Conservation (phyloP, 1,140 invertebrate genomes). For the Caerostris extrusa region DNA sequence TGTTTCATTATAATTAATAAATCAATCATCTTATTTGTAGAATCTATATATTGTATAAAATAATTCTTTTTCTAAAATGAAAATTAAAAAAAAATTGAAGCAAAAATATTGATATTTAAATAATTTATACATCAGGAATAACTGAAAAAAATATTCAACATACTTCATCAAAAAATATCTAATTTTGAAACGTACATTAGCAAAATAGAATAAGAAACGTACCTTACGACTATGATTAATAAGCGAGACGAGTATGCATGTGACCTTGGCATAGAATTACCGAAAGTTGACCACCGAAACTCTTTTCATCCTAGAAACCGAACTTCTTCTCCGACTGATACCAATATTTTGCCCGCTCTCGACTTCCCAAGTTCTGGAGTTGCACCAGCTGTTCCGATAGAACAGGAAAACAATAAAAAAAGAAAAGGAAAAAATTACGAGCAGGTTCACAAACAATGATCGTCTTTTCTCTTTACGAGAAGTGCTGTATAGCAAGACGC, state of each 20-base stretch:
- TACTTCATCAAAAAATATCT: too few relatives aligned
- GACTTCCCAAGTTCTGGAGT: neutral
- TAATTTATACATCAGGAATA: too few relatives aligned
- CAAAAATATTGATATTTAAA: too few relatives aligned
- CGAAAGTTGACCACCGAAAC: neutral
- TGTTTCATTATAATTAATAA: too few relatives aligned
- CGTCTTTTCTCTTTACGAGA: constrained; percentile 15
- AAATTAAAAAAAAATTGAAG: too few relatives aligned
- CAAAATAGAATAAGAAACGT: neutral
- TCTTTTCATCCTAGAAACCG: neutral
- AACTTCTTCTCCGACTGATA: neutral
- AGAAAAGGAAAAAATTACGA: constrained; percentile 17
- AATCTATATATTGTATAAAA: too few relatives aligned
- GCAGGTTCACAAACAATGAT: constrained; percentile 22
- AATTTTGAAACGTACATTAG: too few relatives aligned
- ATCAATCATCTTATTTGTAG: too few relatives aligned
- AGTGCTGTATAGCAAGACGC: neutral
- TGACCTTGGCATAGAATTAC: constrained; percentile 24
- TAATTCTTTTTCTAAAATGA: too few relatives aligned
- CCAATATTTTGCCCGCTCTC: constrained; percentile 16
- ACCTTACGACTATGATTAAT: neutral
- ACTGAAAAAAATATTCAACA: too few relatives aligned
- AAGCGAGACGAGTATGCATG: neutral
- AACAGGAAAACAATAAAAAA: neutral
- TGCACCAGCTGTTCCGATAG: constrained; percentile 28